These are phyloP conservation scores for Dynastes maya DNA, from an alignment of 2,888 invertebrate species.

Conservation along the genomic window DNA sequence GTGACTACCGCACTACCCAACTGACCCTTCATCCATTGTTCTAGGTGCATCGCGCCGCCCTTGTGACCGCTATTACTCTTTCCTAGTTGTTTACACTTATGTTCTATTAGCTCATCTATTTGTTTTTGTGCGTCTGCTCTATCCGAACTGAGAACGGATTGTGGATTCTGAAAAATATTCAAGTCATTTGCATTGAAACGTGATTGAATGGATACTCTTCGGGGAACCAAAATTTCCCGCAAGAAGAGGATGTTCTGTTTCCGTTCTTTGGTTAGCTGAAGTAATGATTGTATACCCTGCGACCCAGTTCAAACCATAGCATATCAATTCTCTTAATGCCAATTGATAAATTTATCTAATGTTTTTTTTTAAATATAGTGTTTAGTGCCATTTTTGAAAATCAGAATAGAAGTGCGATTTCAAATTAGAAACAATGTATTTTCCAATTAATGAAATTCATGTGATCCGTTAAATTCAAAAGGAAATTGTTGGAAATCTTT, in stretches of 20 bases:
- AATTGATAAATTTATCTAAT: too few species aligned
- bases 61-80: slow-evolving; percentile 77
- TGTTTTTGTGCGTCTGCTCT: slow-evolving; percentile 69
- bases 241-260: neutral
- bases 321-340: too few species aligned
- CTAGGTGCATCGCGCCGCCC: slow-evolving; percentile 82
- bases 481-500: too few species aligned
- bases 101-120: slow-evolving; percentile 76
- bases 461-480: too few species aligned
- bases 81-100: slow-evolving; percentile 77
- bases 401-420: too few species aligned
- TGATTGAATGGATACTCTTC: slow-evolving; percentile 3
- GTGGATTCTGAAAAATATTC: slow-evolving; percentile 66
- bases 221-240: neutral
- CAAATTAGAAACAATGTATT: too few species aligned
- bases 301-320: too few species aligned
- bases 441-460: too few species aligned
- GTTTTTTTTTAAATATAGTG: too few species aligned
- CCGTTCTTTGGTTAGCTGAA: neutral
- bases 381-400: too few species aligned
- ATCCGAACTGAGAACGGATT: slow-evolving; percentile 64
- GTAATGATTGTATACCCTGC: too few species aligned
- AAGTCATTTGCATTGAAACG: slow-evolving; percentile 55
- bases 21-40: slow-evolving; percentile 87
- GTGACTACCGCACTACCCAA: slow-evolving; percentile 71